phyloP scores from a whole-genome alignment of 1,140 invertebrate species.

The Halesus radiatus region DNA sequence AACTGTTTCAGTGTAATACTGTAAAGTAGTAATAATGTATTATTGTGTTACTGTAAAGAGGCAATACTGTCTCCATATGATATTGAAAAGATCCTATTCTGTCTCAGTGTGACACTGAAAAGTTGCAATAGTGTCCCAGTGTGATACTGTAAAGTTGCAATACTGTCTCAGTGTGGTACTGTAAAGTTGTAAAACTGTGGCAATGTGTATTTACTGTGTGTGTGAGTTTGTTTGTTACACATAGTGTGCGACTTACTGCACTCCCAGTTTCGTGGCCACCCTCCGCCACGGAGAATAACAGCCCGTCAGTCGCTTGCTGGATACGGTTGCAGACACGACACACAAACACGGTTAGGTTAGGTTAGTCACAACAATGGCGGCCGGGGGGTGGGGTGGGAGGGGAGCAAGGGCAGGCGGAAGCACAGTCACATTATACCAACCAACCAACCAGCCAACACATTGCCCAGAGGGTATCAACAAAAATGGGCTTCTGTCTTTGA shows the following conservation, averaged over 20 bases:
- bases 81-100: no score
- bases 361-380: constrained; percentile 1
- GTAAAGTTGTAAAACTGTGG: no score
- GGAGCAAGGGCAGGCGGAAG: constrained; percentile 48
- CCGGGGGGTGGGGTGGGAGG: neutral
- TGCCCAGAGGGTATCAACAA: neutral
- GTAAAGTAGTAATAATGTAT: no score
- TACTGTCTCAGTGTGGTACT: no score
- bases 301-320: constrained; percentile 74
- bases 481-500: neutral
- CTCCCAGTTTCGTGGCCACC: constrained; percentile 91
- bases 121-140: no score
- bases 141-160: no score
- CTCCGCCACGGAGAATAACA: constrained; percentile 91
- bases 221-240: constrained; percentile 21
- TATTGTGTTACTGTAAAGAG: no score
- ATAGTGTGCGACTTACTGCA: constrained; percentile 83
- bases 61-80: no score
- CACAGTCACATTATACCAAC: constrained; percentile 33
- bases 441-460: constrained; percentile 9
- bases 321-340: constrained; percentile 24
- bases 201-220: neutral
- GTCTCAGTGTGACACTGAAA: no score
- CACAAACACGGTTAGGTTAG: constrained; percentile 8
- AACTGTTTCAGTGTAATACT: no score